Evolutionary conservation across 2,113 vertebrate species (phyloP).

Genomic region (Chaetops frenatus): DNA sequence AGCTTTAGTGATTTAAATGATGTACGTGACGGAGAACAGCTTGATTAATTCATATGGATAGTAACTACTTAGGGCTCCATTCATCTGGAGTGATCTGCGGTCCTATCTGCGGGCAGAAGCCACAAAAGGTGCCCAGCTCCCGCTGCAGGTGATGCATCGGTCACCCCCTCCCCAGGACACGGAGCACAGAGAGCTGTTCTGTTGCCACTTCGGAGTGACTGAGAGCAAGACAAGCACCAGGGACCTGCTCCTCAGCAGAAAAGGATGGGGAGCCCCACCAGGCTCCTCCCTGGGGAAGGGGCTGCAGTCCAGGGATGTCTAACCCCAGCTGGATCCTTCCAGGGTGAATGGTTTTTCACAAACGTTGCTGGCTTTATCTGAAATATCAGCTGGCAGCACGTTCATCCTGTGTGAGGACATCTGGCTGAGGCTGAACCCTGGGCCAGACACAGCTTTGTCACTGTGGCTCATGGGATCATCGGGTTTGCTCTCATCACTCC

Average conservation of each 20-base stretch:
- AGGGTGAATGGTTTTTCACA: background rate
- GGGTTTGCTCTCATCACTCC: background rate
- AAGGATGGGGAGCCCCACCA: background rate
- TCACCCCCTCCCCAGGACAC: background rate
- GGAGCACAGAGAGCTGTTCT: background rate
- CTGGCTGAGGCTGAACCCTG: background rate
- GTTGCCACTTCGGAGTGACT: accelerated
- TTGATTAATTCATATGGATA: conserved; percentile 38
- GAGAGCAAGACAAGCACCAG: background rate
- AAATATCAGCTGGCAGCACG: background rate
- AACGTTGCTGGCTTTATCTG: background rate
- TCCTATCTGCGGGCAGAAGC: background rate
- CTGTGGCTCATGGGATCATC: accelerated
- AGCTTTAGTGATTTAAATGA: conserved; percentile 37
- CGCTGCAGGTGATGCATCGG: conserved; percentile 34
- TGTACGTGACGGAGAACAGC: conserved; percentile 9
- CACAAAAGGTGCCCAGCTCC: background rate
- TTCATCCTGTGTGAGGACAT: background rate
- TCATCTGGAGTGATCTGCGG: conserved; percentile 37
- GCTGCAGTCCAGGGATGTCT: background rate
- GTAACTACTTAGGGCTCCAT: conserved; percentile 21
- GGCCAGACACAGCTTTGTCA: background rate
- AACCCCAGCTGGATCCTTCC: background rate
- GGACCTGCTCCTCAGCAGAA: background rate
- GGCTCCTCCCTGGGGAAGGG: background rate